A percentile compares a stretch with the other conserved stretches of the same genome.
phyloP scores from a whole-genome alignment of 1,140 invertebrate genomes.

The Zaprionus davidi region DNA sequence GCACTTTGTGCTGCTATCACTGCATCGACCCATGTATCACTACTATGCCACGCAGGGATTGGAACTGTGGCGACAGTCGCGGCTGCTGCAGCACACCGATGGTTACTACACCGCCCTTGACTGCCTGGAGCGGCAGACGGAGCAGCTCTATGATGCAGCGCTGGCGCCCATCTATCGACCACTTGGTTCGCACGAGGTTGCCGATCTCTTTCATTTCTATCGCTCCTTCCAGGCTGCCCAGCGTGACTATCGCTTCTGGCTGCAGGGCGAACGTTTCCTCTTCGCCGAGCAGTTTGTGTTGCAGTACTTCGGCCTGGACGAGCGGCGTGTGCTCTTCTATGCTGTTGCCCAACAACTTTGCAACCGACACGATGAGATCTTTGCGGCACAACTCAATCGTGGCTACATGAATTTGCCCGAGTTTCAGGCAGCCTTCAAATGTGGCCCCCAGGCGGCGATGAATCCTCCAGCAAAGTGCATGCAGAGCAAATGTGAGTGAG shows the following conservation, averaged over 20 bases:
- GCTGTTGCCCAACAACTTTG: conserved; percentile 74
- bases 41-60: conserved; percentile 78
- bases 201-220: conserved; percentile 66
- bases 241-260: conserved; percentile 70
- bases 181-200: conserved; percentile 51
- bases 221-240: conserved; percentile 59
- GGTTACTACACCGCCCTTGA: conserved; percentile 71
- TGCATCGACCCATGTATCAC: conserved; percentile 72
- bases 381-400: conserved; percentile 60
- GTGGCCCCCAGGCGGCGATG: conserved; percentile 48
- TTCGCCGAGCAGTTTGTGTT: conserved; percentile 76
- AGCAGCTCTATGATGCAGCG: conserved; percentile 40
- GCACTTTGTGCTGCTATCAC: conserved; percentile 61
- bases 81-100: conserved; percentile 64
- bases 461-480: conserved; percentile 74
- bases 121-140: conserved; percentile 64
- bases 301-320: conserved; percentile 63
- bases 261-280: conserved; percentile 72
- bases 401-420: conserved; percentile 74
- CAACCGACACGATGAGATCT: conserved; percentile 58
- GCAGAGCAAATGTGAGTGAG: conserved; percentile 56
- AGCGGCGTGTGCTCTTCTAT: conserved; percentile 69
- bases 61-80: conserved; percentile 64
- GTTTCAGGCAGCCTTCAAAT: conserved; percentile 72
- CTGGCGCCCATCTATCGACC: conserved; percentile 43